These are phyloP conservation scores for Steinernema feltiae DNA, from an alignment of 1,140 invertebrate genomes.

Conservation along the genomic window DNA sequence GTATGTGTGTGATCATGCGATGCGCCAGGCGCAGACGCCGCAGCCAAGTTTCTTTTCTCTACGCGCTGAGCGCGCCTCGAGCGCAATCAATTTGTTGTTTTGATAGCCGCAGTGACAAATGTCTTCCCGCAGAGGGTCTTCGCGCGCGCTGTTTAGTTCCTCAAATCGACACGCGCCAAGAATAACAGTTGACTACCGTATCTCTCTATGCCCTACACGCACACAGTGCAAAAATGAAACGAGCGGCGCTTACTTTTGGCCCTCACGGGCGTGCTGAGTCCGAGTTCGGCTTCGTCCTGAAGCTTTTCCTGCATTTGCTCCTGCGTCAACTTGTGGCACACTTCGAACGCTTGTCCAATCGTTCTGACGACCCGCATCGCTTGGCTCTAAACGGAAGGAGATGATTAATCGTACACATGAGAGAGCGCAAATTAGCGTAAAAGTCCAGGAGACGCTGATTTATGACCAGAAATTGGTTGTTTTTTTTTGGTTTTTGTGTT, in stretches of 20 bases:
- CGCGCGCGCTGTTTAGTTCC: background rate
- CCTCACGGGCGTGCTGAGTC: background rate
- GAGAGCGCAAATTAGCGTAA: slow-evolving; percentile 39
- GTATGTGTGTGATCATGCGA: background rate
- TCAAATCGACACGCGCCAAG: too few relatives aligned
- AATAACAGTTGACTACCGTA: too few relatives aligned
- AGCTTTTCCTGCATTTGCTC: slow-evolving; percentile 50
- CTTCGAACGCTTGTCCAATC: slow-evolving; percentile 96
- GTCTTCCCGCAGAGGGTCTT: background rate
- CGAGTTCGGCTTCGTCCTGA: slow-evolving; percentile 33
- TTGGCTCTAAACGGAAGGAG: slow-evolving; percentile 75
- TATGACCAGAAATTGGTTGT: background rate
- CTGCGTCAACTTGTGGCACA: slow-evolving; percentile 78
- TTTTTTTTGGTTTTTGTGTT: slow-evolving; percentile 17
- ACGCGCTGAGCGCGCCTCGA: too few relatives aligned
- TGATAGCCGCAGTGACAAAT: slow-evolving; percentile 3
- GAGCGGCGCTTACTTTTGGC: background rate
- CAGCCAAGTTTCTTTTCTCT: background rate
- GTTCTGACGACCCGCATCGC: slow-evolving; percentile 93
- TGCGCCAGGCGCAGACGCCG: background rate
- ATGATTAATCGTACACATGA: slow-evolving; percentile 38
- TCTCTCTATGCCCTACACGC: too few relatives aligned
- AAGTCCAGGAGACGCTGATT: background rate
- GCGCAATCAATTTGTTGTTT: slow-evolving; percentile 11
- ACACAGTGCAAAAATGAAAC: too few relatives aligned